phyloP scores from a whole-genome alignment of 2,888 invertebrate genomes.

The Octodonta nipae region DNA sequence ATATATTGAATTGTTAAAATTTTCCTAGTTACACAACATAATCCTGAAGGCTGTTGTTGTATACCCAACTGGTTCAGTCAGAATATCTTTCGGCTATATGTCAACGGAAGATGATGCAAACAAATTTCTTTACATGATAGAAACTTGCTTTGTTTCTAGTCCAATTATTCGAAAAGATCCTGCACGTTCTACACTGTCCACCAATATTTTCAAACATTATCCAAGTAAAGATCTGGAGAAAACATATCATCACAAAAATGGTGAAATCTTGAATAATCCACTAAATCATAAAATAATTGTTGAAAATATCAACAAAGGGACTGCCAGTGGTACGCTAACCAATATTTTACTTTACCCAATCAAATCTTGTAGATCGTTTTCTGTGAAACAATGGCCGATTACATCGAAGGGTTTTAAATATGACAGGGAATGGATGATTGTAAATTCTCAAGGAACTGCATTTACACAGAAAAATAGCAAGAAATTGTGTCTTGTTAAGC shows the following conservation, averaged over 20 bases:
- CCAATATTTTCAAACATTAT: background rate
- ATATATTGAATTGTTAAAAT: no score
- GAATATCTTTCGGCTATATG: conserved; percentile 88
- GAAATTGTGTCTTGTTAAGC: conserved; percentile 64
- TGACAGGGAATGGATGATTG: conserved; percentile 90
- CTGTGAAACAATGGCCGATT: conserved; percentile 58
- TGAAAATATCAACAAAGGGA: background rate
- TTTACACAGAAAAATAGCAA: conserved; percentile 79
- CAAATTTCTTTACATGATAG: conserved; percentile 58
- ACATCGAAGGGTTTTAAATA: conserved; percentile 66
- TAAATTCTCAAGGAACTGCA: conserved; percentile 65
- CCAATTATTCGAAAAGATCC: conserved; percentile 29
- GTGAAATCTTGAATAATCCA: no score
- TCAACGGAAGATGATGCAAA: conserved; percentile 62
- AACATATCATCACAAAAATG: background rate
- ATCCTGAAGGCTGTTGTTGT: no score
- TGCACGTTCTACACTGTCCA: conserved; percentile 5
- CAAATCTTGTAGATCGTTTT: conserved; percentile 77
- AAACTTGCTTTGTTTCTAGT: conserved; percentile 54
- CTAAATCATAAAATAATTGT: no score
- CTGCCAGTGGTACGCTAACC: conserved; percentile 19
- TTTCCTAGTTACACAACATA: no score
- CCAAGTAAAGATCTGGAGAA: background rate
- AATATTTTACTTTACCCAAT: conserved; percentile 63
- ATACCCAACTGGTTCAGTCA: conserved; percentile 78